Percentiles rank a stretch among this genome's conserved stretches.
Evolutionary conservation across 2,113 vertebrate genomes (phyloP).

Genomic region (Hipposideros armiger): DNA sequence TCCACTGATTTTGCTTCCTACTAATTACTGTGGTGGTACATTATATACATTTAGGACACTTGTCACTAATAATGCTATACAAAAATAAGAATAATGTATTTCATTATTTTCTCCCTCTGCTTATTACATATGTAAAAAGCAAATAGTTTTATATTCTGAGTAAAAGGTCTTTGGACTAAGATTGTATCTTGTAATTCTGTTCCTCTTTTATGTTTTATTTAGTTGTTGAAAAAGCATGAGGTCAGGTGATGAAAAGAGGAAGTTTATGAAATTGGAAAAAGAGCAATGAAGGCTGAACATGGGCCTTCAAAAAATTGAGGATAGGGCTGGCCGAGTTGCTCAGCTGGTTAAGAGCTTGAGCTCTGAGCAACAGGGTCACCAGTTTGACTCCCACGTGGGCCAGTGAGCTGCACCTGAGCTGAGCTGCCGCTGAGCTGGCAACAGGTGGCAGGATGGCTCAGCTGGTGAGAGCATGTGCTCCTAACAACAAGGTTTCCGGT

Average conservation of each 20-base stretch:
- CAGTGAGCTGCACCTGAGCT: too few species aligned
- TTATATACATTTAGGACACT: neutral
- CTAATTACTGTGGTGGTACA: neutral
- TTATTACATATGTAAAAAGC: neutral
- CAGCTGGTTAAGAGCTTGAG: too few species aligned
- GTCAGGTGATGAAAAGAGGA: conserved; percentile 13
- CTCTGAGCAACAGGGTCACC: too few species aligned
- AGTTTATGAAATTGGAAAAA: neutral
- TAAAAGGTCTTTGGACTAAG: neutral
- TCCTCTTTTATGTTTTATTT: neutral
- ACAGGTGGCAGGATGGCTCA: too few species aligned
- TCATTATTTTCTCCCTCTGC: neutral
- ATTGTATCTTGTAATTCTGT: neutral
- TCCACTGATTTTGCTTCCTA: neutral
- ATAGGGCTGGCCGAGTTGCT: too few species aligned
- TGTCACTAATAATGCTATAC: neutral
- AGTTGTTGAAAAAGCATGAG: neutral
- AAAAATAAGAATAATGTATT: neutral
- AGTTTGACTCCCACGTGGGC: too few species aligned
- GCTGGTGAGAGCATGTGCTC: too few species aligned
- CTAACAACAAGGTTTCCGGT: too few species aligned
- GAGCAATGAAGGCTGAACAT: neutral
- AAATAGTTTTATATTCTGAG: neutral
- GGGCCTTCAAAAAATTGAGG: neutral
- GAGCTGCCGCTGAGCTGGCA: too few species aligned